A percentile compares a stretch with the other conserved stretches of the same genome.
Conservation (phyloP, 2,113 vertebrate genomes). For the Rhynchomys soricoides region DNA sequence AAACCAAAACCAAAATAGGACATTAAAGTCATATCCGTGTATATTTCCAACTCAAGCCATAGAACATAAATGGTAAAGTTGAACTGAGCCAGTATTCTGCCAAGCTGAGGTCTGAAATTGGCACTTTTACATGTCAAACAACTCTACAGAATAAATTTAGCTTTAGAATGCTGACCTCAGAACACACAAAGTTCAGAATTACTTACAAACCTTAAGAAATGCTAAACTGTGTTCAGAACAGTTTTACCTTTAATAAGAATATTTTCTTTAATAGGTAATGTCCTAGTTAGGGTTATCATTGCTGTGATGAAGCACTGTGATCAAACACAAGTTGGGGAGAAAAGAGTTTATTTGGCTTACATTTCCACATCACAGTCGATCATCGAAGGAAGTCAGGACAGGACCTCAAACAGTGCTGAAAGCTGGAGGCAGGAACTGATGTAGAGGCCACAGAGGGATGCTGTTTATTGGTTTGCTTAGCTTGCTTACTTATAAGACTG, state of each 20-base stretch:
- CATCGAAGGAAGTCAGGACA: neutral
- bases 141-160: neutral
- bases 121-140: conserved; percentile 10
- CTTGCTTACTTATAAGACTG: neutral
- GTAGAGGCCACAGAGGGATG: neutral
- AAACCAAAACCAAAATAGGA: too few relatives aligned
- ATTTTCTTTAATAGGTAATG: neutral
- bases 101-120: neutral
- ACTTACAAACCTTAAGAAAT: conserved; percentile 47
- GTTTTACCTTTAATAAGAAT: conserved; percentile 12
- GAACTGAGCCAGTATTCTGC: conserved; percentile 21
- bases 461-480: neutral
- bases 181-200: neutral
- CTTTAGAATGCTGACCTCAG: conserved; percentile 40
- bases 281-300: neutral
- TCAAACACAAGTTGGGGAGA: neutral
- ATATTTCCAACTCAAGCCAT: conserved; percentile 42
- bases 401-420: neutral
- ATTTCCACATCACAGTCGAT: neutral
- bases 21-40: conserved; percentile 13
- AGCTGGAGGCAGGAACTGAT: neutral
- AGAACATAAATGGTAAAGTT: conserved; percentile 39
- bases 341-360: neutral
- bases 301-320: neutral
- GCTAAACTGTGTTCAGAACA: neutral